These are phyloP conservation scores for Miniopterus natalensis DNA, from an alignment of 2,113 vertebrate genomes.

Conservation along the genomic window DNA sequence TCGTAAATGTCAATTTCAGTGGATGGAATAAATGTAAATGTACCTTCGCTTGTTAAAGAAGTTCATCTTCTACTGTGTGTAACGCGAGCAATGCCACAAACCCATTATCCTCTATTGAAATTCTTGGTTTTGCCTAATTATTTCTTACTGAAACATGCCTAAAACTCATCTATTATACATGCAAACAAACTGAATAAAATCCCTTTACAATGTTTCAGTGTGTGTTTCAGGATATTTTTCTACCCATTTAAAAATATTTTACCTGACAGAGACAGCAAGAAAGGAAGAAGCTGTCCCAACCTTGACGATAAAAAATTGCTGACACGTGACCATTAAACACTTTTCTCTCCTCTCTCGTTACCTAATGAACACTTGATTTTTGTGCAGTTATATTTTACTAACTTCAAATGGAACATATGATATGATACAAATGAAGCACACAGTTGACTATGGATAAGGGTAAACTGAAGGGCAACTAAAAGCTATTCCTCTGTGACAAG, in stretches of 20 bases:
- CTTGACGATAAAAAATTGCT: conserved; percentile 49
- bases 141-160: background rate
- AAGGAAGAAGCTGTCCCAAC: background rate
- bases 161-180: background rate
- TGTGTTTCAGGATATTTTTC: background rate
- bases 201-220: background rate
- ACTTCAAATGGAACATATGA: conserved; percentile 68
- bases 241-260: conserved; percentile 42
- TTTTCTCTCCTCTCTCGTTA: conserved; percentile 72
- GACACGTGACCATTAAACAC: conserved; percentile 67
- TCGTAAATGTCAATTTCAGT: background rate
- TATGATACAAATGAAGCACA: conserved; percentile 60
- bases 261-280: conserved; percentile 30
- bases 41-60: background rate
- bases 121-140: conserved; percentile 8
- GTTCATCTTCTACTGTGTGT: background rate
- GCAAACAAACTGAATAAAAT: conserved; percentile 22
- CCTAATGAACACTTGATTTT: conserved; percentile 83
- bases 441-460: background rate
- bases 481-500: background rate
- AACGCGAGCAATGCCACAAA: background rate
- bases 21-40: background rate
- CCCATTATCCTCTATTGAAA: background rate
- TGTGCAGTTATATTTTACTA: conserved; percentile 78
- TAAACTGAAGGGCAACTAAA: conserved; percentile 11